Percentiles rank a stretch among this genome's conserved stretches.
Conservation (phyloP, 2,113 vertebrate species). For the Rhombomys opimus region DNA sequence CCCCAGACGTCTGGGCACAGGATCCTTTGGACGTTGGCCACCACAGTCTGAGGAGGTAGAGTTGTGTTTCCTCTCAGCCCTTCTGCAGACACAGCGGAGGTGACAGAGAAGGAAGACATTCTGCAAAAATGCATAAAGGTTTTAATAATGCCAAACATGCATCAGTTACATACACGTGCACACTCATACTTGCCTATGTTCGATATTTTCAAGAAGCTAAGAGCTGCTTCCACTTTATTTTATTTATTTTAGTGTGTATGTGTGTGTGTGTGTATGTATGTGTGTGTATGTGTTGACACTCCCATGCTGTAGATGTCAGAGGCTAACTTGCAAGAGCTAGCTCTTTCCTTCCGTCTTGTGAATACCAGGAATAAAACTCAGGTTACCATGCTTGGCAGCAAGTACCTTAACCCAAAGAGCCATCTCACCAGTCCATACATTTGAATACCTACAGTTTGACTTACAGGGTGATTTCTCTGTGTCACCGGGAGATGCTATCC, state of each 20-base stretch:
- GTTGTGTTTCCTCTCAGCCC: background rate
- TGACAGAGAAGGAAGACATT: background rate
- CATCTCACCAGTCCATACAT: background rate
- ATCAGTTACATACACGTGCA: background rate
- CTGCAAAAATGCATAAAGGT: background rate
- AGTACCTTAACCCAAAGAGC: background rate
- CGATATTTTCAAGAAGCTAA: background rate
- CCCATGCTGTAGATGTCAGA: background rate
- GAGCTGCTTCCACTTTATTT: background rate
- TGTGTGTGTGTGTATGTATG: background rate
- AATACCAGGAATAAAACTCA: background rate
- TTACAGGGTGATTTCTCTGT: background rate
- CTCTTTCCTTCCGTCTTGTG: background rate
- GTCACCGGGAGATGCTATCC: background rate
- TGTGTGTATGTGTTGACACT: background rate
- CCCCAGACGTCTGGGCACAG: constrained; percentile 22
- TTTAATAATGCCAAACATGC: background rate
- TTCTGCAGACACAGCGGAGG: background rate
- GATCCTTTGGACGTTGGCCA: background rate
- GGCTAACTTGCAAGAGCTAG: background rate
- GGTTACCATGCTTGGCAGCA: background rate
- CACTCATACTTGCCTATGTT: background rate
- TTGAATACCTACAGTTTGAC: background rate
- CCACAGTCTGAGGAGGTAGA: background rate
- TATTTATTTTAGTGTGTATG: background rate